Percentiles rank a stretch among this genome's conserved stretches.
phyloP scores from a whole-genome alignment of 2,888 invertebrate genomes.

The Tridacna crocea region DNA sequence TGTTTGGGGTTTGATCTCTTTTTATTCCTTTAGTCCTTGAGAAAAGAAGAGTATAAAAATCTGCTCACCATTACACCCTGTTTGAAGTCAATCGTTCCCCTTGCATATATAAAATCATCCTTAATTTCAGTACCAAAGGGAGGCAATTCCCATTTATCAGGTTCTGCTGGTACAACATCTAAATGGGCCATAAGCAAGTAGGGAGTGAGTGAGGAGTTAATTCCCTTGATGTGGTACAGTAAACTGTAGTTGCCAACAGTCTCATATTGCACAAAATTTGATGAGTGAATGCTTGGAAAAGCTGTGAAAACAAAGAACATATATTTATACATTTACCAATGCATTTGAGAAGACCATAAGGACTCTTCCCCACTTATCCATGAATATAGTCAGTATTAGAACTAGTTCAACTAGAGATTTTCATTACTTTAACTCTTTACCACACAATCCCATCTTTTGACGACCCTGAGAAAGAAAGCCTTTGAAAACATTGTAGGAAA shows the following conservation, averaged over 20 bases:
- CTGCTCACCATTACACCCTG: conserved; percentile 84
- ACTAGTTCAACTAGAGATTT: too few relatives aligned
- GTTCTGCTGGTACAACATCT: conserved; percentile 85
- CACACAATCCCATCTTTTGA: too few relatives aligned
- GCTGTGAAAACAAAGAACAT: conserved; percentile 63
- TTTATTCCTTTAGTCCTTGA: too few relatives aligned
- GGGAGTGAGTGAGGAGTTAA: conserved; percentile 81
- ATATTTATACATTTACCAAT: too few relatives aligned
- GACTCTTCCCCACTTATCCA: too few relatives aligned
- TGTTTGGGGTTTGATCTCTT: too few relatives aligned
- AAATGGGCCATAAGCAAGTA: conserved; percentile 85
- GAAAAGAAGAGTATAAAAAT: too few relatives aligned
- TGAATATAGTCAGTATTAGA: too few relatives aligned
- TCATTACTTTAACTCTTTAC: too few relatives aligned
- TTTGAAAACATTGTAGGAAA: too few relatives aligned
- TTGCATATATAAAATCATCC: conserved; percentile 85
- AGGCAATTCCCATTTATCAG: conserved; percentile 78
- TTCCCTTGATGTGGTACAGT: conserved; percentile 84
- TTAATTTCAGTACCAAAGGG: conserved; percentile 85
- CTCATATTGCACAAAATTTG: conserved; percentile 74
- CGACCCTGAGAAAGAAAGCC: too few relatives aligned
- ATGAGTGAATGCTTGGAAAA: conserved; percentile 74
- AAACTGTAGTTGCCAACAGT: conserved; percentile 84
- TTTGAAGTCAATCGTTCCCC: conserved; percentile 86
- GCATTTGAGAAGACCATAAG: too few relatives aligned